Conservation (phyloP, 2,797 vertebrate genomes). For the Botia kubotai region DNA sequence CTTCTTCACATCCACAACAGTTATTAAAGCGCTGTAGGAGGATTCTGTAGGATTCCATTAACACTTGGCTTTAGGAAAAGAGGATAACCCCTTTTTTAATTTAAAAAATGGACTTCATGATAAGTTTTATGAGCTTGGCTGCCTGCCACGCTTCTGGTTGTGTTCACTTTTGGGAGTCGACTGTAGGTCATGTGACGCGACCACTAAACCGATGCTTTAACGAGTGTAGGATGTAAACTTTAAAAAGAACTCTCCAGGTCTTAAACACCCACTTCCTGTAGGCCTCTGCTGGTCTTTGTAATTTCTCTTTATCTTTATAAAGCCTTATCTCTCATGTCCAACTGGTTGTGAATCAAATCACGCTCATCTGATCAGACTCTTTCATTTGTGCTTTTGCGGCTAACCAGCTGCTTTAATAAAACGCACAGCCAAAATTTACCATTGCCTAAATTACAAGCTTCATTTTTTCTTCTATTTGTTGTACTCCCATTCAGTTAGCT, state of each 20-base stretch:
- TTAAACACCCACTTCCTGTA: constrained; percentile 1
- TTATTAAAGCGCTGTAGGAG: constrained; percentile 6
- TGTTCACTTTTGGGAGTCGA: constrained; percentile 22
- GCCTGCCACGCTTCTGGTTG: background rate
- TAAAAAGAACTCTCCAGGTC: background rate
- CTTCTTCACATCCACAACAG: constrained; percentile 12
- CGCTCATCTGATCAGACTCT: background rate
- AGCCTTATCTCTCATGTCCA: background rate
- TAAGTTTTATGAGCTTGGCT: constrained; percentile 11
- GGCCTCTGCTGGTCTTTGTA: constrained; percentile 21
- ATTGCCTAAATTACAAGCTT: constrained; percentile 2
- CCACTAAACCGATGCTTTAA: constrained; percentile 13
- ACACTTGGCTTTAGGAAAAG: constrained; percentile 12
- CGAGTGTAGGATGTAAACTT: constrained; percentile 5
- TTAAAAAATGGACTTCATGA: background rate
- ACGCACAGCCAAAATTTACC: background rate
- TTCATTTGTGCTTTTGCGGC: constrained; percentile 18
- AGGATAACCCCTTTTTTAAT: constrained; percentile 9
- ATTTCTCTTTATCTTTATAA: constrained; percentile 19
- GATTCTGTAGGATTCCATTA: constrained; percentile 17
- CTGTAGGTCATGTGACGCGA: background rate
- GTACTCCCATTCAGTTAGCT: background rate
- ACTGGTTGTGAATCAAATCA: constrained; percentile 14
- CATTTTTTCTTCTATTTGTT: constrained; percentile 2
- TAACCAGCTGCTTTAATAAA: constrained; percentile 27